These are phyloP conservation scores for Machimus atricapillus DNA, from an alignment of 2,888 invertebrate species.

Conservation along the genomic window DNA sequence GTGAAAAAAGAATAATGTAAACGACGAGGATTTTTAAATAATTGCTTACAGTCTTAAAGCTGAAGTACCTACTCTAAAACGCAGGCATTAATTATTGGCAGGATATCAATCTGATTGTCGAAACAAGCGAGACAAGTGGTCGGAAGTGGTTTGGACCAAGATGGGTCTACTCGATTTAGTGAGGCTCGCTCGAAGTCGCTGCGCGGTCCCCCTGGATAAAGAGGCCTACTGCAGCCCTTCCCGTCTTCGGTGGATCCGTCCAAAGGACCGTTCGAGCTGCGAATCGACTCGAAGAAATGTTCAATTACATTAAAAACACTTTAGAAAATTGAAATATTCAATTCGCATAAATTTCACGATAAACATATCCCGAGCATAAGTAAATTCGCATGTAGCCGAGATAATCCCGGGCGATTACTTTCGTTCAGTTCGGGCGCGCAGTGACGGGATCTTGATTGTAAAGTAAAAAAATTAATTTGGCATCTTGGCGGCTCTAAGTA, in stretches of 20 bases:
- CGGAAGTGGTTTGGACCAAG: neutral
- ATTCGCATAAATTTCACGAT: conserved; percentile 48
- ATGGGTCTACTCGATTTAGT: neutral
- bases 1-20: too few relatives aligned
- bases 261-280: neutral
- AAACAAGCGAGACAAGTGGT: neutral
- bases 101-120: neutral
- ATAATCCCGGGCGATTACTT: conserved; percentile 40
- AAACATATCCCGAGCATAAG: conserved; percentile 48
- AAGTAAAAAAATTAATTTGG: conserved; percentile 30
- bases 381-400: conserved; percentile 49
- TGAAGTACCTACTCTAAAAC: neutral
- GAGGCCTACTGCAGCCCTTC: neutral
- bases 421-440: conserved; percentile 44
- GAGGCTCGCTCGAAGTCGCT: neutral
- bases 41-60: too few relatives aligned
- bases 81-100: neutral
- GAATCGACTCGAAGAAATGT: conserved; percentile 23
- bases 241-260: neutral
- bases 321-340: conserved; percentile 45
- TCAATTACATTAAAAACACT: conserved; percentile 32
- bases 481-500: conserved; percentile 1
- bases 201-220: neutral
- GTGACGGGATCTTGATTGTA: conserved; percentile 47
- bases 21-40: too few relatives aligned